These are phyloP conservation scores for Argya squamiceps DNA, from an alignment of 2,797 vertebrate genomes.

Conservation along the genomic window DNA sequence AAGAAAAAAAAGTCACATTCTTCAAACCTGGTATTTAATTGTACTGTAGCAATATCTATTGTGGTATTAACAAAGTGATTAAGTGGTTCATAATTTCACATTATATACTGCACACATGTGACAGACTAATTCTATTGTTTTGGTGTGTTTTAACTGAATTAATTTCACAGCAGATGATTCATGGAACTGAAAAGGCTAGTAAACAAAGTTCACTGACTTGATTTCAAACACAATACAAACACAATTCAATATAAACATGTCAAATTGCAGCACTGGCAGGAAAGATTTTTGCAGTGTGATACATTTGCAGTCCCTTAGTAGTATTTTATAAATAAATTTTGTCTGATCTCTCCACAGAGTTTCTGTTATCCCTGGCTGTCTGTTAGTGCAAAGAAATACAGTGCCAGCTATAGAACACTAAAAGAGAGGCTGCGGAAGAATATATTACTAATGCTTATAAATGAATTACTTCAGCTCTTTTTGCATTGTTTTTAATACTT, in stretches of 20 bases:
- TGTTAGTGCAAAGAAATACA: background rate
- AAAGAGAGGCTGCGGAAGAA: background rate
- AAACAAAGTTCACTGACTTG: background rate
- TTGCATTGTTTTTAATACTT: background rate
- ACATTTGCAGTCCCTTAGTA: background rate
- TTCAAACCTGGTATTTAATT: background rate
- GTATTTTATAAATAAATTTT: background rate
- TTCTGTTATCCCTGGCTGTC: background rate
- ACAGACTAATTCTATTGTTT: background rate
- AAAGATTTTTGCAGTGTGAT: background rate
- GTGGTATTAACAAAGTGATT: background rate
- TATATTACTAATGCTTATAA: background rate
- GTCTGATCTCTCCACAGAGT: background rate
- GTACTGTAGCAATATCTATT: background rate
- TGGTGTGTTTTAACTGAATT: background rate
- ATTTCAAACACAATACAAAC: background rate
- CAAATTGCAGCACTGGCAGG: background rate
- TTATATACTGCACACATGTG: background rate
- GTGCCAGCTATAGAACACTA: background rate
- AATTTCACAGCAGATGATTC: background rate
- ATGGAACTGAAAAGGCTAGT: background rate
- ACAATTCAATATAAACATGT: background rate
- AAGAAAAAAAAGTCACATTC: background rate
- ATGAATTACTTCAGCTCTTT: background rate
- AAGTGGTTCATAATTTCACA: background rate